These are phyloP conservation scores for Periophthalmodon schlosseri DNA, from an alignment of 2,113 vertebrate species.

Conservation along the genomic window DNA sequence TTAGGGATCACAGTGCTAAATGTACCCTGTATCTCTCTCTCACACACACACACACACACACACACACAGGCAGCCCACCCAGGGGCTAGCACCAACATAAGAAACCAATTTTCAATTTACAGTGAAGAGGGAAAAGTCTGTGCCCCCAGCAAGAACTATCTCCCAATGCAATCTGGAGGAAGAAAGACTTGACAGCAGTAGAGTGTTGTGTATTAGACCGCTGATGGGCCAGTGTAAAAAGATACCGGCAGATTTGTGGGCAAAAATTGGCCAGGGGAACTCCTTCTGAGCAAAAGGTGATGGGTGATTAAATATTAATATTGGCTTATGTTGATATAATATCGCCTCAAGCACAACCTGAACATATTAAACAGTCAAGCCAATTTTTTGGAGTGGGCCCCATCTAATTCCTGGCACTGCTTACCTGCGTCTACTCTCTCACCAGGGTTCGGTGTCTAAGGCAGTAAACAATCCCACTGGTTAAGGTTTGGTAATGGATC, in stretches of 20 bases:
- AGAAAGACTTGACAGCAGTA: conserved; percentile 49
- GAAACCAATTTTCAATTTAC: conserved; percentile 81
- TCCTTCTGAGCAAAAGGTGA: conserved; percentile 4
- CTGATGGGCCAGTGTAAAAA: conserved; percentile 4
- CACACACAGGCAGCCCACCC: conserved; percentile 40
- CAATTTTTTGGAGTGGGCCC: conserved; percentile 43
- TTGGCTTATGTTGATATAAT: conserved; percentile 26
- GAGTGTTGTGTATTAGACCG: conserved; percentile 28
- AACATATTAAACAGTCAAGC: conserved; percentile 41
- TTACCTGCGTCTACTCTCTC: conserved; percentile 52
- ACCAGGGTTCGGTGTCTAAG: conserved; percentile 75
- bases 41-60: conserved; percentile 14
- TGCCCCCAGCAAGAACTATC: conserved; percentile 58
- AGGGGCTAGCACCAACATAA: conserved; percentile 69
- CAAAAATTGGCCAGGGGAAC: conserved; percentile 2
- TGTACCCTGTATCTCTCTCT: conserved; percentile 37
- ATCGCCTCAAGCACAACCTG: conserved; percentile 14
- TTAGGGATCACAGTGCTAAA: conserved; percentile 56
- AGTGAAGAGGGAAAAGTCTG: conserved; percentile 80
- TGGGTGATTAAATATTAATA: conserved; percentile 28
- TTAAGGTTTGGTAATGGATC: conserved; percentile 77
- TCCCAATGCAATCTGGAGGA: conserved; percentile 54
- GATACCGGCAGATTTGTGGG: conserved; percentile 3
- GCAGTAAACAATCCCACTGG: conserved; percentile 77
- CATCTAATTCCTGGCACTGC: conserved; percentile 62